Conservation (phyloP, 1,140 invertebrate genomes). For the Theocolax elegans region DNA sequence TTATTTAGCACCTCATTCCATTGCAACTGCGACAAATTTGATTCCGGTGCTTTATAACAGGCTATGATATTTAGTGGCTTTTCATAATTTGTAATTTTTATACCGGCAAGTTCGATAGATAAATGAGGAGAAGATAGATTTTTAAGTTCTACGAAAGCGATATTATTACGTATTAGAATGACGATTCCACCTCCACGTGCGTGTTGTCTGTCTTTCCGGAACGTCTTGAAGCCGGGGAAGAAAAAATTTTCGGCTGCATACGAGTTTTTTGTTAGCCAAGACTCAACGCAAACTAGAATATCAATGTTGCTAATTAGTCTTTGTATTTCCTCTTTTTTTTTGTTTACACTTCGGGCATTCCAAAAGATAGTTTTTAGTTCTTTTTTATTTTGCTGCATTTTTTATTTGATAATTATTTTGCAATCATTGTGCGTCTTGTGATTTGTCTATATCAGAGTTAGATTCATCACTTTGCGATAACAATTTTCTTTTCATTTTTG, state of each 20-base stretch:
- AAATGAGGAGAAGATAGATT: neutral
- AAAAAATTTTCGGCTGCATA: neutral
- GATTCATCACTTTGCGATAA: no score
- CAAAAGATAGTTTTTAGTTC: neutral
- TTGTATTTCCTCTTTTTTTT: neutral
- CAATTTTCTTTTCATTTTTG: neutral
- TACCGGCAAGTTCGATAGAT: neutral
- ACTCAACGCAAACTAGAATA: conserved; percentile 4
- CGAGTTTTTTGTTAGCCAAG: no score
- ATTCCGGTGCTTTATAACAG: neutral
- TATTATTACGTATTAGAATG: neutral
- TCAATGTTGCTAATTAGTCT: neutral
- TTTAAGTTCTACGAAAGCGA: neutral
- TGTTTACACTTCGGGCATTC: neutral
- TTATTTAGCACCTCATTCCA: neutral
- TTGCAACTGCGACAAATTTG: neutral
- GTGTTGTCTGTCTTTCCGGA: neutral
- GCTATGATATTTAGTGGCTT: neutral
- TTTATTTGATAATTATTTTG: no score
- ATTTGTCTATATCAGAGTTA: no score
- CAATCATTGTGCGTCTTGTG: neutral
- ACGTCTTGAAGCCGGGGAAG: neutral
- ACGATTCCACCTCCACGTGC: neutral
- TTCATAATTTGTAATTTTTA: neutral
- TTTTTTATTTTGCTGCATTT: neutral